Evolutionary conservation across 2,113 vertebrate genomes (phyloP).

Genomic region (Thinocorus orbignyianus): DNA sequence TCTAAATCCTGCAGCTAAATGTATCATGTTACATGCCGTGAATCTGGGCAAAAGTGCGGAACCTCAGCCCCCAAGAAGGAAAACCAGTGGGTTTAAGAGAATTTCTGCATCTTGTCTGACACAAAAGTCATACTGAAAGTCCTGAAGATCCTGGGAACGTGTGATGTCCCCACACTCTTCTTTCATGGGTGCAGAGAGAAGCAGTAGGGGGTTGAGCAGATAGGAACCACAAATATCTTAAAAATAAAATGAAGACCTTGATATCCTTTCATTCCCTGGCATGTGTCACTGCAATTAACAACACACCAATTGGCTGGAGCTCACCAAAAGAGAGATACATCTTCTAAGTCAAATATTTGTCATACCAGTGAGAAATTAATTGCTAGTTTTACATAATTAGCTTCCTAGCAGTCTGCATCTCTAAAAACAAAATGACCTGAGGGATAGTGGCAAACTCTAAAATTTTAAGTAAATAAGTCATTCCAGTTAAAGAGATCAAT

Average conservation of each 20-base stretch:
- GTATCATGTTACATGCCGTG: not conserved
- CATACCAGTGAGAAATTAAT: conserved; percentile 38
- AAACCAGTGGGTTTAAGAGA: not conserved
- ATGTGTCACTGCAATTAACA: not conserved
- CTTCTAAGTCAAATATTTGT: conserved; percentile 41
- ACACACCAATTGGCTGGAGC: not conserved
- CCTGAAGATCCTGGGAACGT: not conserved
- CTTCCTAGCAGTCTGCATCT: not conserved
- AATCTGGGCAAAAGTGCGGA: not conserved
- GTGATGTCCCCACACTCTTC: not conserved
- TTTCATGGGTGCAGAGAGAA: not conserved
- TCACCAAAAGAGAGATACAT: not conserved
- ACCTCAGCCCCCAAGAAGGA: not conserved
- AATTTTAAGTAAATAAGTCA: conserved; percentile 20
- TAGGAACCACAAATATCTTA: fast-evolving
- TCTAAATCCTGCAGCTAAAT: not conserved
- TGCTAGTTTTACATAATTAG: conserved; percentile 47
- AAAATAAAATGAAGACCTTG: not conserved
- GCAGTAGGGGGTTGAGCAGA: not conserved
- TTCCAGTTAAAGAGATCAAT: conserved; percentile 41
- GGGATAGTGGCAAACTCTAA: not conserved
- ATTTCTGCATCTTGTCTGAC: not conserved
- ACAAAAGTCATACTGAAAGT: not conserved
- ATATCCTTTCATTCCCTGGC: not conserved
- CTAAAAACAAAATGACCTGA: conserved; percentile 48